Percentiles rank a stretch among this genome's conserved stretches.
Evolutionary conservation across 2,888 invertebrate genomes (phyloP).

Genomic region (Hipparchia semele): DNA sequence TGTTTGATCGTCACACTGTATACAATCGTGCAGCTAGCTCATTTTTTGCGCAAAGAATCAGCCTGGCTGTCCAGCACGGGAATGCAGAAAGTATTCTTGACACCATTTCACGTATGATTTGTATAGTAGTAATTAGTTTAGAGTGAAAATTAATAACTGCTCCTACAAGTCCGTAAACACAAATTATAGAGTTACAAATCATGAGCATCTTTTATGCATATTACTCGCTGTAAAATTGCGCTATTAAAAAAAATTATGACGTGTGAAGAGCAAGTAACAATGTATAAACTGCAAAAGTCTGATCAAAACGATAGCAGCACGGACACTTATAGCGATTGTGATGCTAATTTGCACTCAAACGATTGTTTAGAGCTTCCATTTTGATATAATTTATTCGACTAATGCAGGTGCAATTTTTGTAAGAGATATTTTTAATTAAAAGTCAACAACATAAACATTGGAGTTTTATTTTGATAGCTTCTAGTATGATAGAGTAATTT

Average conservation of each 20-base stretch:
- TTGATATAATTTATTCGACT: conserved; percentile 5
- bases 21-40: too few relatives aligned
- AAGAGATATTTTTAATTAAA: too few relatives aligned
- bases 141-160: too few relatives aligned
- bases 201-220: neutral
- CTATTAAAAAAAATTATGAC: conserved; percentile 19
- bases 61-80: too few relatives aligned
- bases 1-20: too few relatives aligned
- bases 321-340: conserved; percentile 17
- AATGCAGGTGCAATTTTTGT: neutral
- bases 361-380: neutral
- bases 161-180: too few relatives aligned
- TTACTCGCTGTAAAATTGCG: conserved; percentile 5
- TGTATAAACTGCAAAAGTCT: conserved; percentile 16
- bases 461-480: neutral
- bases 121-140: too few relatives aligned
- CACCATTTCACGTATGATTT: too few relatives aligned
- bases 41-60: too few relatives aligned
- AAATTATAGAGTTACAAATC: neutral
- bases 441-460: too few relatives aligned
- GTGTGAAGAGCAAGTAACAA: conserved; percentile 15
- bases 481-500: too few relatives aligned
- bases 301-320: conserved; percentile 13
- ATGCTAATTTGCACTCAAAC: conserved; percentile 19
- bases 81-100: too few relatives aligned